Evolutionary conservation across 2,113 vertebrate genomes (phyloP), one percentile per base, ranked within the genome.

Genomic region (Malurus melanocephalus): DNA sequence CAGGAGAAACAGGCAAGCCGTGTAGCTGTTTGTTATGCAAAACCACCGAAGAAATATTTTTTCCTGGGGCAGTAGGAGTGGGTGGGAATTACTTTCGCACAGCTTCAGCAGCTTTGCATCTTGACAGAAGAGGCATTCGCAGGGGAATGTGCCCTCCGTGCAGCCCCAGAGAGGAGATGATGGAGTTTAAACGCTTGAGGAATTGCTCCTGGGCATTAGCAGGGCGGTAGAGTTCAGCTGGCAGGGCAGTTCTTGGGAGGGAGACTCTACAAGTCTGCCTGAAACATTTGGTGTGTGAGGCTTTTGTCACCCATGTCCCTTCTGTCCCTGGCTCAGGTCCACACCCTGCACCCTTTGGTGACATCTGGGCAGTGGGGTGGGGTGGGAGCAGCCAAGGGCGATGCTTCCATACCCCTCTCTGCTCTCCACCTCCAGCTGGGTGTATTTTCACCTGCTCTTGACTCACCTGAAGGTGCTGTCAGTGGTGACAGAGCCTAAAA

Each of bases 1-100:
- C 68, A 20, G 59, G 86, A 90, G 86, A 18, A 71, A 68, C 76
- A 84, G 51, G 43, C 57, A 87, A 79, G 42, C n/a, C 5, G 2
- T 51, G 74, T 59, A 82, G 84, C 84, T 90, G 81, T 92, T 94
- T 89, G 89, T 92, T 93, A 90, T 88, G 90, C 88, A 92, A 92
- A 95, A 88, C 14, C 57, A 17, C 66, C 2, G 1, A 40, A 62
- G 88, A 88, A 92, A 81, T 92, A 79, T 77, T 82, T 86, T 90
- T 88, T 94, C 90, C 91, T 35, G 86, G 93, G 95, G 86, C 94
- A 92, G 83, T 62, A 48, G 71, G 90, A 76, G 88, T 77, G 85
- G 85, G 94, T 94, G 91, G 92, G 94, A 90, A 74, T 93, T 91
- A 76, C 40, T 87, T 92, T 81, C 1, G 7, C 4, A 4, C 43